phyloP scores from a whole-genome alignment of 1,140 invertebrate genomes.

The Scaptomyza graminum region DNA sequence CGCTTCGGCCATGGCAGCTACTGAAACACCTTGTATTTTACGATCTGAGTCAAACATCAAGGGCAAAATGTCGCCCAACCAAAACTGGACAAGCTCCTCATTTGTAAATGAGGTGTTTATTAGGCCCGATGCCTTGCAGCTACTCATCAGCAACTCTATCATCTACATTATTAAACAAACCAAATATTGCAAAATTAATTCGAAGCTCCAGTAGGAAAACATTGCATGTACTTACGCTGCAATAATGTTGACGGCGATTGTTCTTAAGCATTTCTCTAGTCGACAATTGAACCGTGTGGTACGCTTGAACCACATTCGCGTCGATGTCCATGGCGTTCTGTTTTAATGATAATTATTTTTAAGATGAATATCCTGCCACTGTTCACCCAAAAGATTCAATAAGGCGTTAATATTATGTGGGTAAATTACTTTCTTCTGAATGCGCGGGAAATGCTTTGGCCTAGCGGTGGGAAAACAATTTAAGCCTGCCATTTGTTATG shows the following conservation, averaged over 20 bases:
- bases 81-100: constrained; percentile 75
- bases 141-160: constrained; percentile 71
- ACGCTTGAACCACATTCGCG: constrained; percentile 65
- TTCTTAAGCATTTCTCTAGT: constrained; percentile 77
- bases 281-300: constrained; percentile 76
- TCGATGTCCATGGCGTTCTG: constrained; percentile 62
- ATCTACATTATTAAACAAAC: constrained; percentile 45
- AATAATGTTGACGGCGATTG: constrained; percentile 75
- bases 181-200: constrained; percentile 12
- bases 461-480: constrained; percentile 30
- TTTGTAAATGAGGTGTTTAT: constrained; percentile 56
- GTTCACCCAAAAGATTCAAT: constrained; percentile 15
- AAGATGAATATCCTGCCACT: constrained; percentile 11
- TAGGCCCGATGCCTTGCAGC: constrained; percentile 71
- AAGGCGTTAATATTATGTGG: constrained; percentile 2
- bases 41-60: constrained; percentile 70
- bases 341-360: constrained; percentile 2
- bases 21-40: constrained; percentile 65
- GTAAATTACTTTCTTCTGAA: constrained; percentile 42
- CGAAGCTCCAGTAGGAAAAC: background rate
- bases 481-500: too few species aligned
- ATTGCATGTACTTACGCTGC: constrained; percentile 65
- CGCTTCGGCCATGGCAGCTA: constrained; percentile 70
- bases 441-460: constrained; percentile 53
- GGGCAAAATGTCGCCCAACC: constrained; percentile 73